Percentiles rank a stretch among this genome's conserved stretches.
Conservation (phyloP, 2,888 invertebrate species). For the Notodonta dromedarius region DNA sequence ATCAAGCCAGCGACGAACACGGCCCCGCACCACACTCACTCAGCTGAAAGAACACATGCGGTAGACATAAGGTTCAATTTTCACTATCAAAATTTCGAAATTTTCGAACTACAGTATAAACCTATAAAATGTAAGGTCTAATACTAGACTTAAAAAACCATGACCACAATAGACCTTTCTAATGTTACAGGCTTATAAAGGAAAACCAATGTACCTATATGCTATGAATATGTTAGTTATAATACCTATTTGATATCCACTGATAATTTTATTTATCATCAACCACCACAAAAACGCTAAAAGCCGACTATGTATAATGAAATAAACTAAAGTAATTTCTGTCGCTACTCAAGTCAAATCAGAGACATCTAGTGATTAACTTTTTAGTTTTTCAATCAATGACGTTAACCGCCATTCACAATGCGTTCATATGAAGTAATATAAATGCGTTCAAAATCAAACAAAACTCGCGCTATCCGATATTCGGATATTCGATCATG, state of each 20-base stretch:
- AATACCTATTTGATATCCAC: not conserved
- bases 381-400: slow-evolving; percentile 22
- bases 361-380: slow-evolving; percentile 33
- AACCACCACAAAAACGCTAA: not conserved
- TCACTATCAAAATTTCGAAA: slow-evolving; percentile 55
- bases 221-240: not conserved
- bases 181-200: slow-evolving; percentile 33
- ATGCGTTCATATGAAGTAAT: slow-evolving; percentile 12
- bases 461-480: no score
- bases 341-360: not conserved
- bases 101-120: slow-evolving; percentile 35
- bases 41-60: slow-evolving; percentile 84
- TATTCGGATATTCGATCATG: no score
- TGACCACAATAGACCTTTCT: slow-evolving; percentile 16
- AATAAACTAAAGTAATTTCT: not conserved
- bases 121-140: slow-evolving; percentile 35
- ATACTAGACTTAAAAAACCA: not conserved
- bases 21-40: slow-evolving; percentile 78
- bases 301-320: not conserved
- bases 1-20: slow-evolving; percentile 80
- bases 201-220: slow-evolving; percentile 15
- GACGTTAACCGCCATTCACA: slow-evolving; percentile 12
- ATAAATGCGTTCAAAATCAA: slow-evolving; percentile 12
- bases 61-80: slow-evolving; percentile 79
- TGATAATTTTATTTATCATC: not conserved